Evolutionary conservation across 2,113 vertebrate genomes (phyloP), one percentile per base, ranked within the genome.

Genomic region (Nanorana parkeri): DNA sequence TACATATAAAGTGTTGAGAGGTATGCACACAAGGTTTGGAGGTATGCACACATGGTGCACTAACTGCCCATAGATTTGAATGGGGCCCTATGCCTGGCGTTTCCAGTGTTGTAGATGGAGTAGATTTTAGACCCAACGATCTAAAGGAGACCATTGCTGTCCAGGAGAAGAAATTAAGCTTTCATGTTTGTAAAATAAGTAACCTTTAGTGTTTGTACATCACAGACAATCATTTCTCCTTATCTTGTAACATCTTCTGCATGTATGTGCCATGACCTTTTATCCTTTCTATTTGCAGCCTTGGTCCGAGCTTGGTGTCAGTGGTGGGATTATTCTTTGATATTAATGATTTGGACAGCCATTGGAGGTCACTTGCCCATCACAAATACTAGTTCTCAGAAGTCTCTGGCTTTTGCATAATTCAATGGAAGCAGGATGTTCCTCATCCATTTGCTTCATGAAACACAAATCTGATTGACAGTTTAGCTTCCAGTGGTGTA

Each of bases 341-440:
- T 24, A n/a, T 26, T 21, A 51, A 51, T 64, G 17, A 52, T 28
- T 77, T 77, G 56, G 72, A 75, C 72, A 75, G 23, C 52, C 72
- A 41, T 75, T 60, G 20, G 74, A 77, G 58, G 36, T 77, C 36
- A 64, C 74, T 77, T 63, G 74, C 47, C 74, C 47, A 65, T 52
- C 23, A 17, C 24, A 77, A 64, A 64, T 77, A 41, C 58, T 41
- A 77, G 74, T 64, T 51, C 58, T 47, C 4, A 16, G 17, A 11
- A 77, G 36, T 28, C 72, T 41, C 29, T 60, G 55, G 20, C 28
- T 75, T 55, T n/a, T 41, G 28, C 5, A 20, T 29, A 21, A 28
- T 26, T 71, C 26, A 74, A 58, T 74, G 55, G 28, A 75, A 36
- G 15, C 55, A 29, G 36, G 15, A 26, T 73, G 69, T 72, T 52